Evolutionary conservation across 2,113 vertebrate genomes (phyloP).

Genomic region (Oxyruncus cristatus): DNA sequence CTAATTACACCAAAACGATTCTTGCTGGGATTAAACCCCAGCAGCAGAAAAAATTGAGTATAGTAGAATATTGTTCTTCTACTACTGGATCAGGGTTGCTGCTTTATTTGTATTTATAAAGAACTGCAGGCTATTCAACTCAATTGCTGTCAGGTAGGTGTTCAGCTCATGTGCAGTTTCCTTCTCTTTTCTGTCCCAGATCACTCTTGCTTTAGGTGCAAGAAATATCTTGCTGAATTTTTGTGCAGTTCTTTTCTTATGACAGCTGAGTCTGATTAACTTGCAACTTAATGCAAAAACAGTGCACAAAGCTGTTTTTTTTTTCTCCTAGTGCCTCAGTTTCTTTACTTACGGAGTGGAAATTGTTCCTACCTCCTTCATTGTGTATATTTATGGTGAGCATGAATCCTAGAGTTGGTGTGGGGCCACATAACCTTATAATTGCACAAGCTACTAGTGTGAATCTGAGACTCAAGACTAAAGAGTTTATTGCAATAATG

Average conservation of each 20-base stretch:
- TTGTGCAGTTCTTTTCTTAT: neutral
- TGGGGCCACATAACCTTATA: neutral
- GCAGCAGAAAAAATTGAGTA: constrained; percentile 20
- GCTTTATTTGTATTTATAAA: constrained; percentile 14
- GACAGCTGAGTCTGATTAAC: neutral
- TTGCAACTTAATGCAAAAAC: neutral
- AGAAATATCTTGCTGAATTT: neutral
- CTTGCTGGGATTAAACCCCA: constrained; percentile 39
- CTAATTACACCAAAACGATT: constrained; percentile 21
- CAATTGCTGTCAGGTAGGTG: constrained; percentile 1
- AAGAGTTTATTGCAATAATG: neutral
- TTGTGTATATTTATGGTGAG: neutral
- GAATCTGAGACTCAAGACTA: neutral
- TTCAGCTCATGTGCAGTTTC: neutral
- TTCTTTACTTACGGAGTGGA: neutral
- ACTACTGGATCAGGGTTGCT: neutral
- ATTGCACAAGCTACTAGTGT: neutral
- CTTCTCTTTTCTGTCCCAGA: neutral
- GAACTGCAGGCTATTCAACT: neutral
- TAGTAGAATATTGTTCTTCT: constrained; percentile 34
- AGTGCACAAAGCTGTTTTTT: neutral
- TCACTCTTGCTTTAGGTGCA: neutral
- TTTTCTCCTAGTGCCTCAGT: neutral
- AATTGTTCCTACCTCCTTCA: neutral
- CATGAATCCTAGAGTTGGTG: neutral